Conservation (phyloP, 2,113 vertebrate genomes). For the Saccopteryx leptura region DNA sequence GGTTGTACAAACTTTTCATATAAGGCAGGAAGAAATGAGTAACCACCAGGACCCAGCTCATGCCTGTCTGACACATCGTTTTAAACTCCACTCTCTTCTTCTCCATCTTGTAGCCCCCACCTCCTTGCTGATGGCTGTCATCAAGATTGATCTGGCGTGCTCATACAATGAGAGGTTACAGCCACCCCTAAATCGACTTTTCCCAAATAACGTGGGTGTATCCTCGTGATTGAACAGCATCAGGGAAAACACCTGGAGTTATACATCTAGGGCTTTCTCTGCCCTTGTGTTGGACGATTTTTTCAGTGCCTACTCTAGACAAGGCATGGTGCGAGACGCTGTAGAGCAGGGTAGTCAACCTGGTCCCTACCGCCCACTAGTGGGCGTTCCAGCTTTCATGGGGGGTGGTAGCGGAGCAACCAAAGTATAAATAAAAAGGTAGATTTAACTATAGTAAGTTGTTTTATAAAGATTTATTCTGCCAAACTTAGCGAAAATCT, state of each 20-base stretch:
- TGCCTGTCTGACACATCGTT: rapidly evolving
- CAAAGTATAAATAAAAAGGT: no score
- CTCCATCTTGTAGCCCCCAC: rapidly evolving
- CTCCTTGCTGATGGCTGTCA: background rate
- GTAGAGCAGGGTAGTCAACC: no score
- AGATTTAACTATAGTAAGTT: no score
- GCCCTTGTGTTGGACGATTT: background rate
- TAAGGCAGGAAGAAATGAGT: background rate
- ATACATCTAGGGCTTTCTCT: background rate
- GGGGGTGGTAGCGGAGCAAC: no score
- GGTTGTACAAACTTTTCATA: background rate
- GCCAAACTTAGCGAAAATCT: no score
- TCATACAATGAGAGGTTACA: background rate
- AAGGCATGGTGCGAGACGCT: background rate
- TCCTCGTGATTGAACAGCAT: background rate
- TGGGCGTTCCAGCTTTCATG: no score
- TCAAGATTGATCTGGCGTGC: background rate
- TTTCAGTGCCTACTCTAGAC: background rate
- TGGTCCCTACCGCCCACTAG: no score
- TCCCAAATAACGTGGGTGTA: background rate
- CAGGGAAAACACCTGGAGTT: background rate
- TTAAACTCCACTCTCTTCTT: background rate
- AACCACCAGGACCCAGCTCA: no score
- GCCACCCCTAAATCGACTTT: background rate
- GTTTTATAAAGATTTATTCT: no score